phyloP scores from a whole-genome alignment of 2,113 vertebrate genomes.

The Merops nubicus region DNA sequence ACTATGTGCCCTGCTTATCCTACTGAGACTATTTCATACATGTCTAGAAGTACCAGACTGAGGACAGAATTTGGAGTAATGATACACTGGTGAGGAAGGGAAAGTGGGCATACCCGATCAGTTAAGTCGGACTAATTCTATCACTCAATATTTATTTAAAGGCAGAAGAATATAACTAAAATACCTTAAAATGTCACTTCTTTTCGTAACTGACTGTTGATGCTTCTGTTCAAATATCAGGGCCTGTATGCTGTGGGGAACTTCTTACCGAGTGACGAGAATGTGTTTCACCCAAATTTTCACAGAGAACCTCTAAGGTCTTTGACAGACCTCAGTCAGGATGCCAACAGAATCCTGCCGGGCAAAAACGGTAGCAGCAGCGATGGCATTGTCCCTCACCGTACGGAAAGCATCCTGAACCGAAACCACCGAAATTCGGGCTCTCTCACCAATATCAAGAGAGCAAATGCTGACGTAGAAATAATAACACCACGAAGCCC shows the following conservation, averaged over 20 bases:
- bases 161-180: not conserved
- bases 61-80: not conserved
- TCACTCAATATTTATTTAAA: not conserved
- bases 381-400: constrained; percentile 81
- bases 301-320: constrained; percentile 82
- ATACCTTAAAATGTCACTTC: not conserved
- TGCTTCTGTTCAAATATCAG: constrained; percentile 75
- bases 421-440: constrained; percentile 83
- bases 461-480: constrained; percentile 90
- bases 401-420: constrained; percentile 86
- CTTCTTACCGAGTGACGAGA: constrained; percentile 90
- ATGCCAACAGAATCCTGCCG: constrained; percentile 85
- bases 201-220: not conserved
- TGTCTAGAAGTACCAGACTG: not conserved
- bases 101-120: not conserved
- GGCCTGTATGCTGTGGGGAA: constrained; percentile 95
- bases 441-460: constrained; percentile 84
- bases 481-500: constrained; percentile 90
- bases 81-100: not conserved
- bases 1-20: not conserved
- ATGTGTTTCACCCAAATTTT: constrained; percentile 62
- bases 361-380: constrained; percentile 84
- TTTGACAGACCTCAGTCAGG: constrained; percentile 88
- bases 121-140: not conserved
- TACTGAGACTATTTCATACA: not conserved